Base-by-base conservation (phyloP, 2,797 vertebrate species). In the Chelon labrosus region DNA sequence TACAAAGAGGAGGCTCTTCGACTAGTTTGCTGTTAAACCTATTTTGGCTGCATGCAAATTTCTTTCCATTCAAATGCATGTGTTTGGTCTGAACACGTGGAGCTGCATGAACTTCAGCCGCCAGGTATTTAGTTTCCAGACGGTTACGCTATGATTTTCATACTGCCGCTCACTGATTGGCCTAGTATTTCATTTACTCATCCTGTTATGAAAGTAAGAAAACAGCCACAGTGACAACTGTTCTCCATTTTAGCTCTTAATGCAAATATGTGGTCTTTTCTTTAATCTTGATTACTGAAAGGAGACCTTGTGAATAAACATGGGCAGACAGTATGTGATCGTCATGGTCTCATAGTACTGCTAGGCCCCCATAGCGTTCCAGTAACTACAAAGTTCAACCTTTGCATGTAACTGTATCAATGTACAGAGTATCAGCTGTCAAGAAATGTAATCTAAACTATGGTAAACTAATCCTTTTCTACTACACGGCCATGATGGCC, bases 1-100 rank as follows among this genome's bases (percentile, higher is more conserved):
- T 31, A 53, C 10, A 41, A 3, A 44, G 2, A 11, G 1, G 10
- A 49, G 46, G 13, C 44, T 17, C 44, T 14, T 13, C 14, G 17
- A 8, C 16, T 4, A 6, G 46, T 38, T 67, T 27, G 44, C 37
- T 38, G 10, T 53, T 52, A 20, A 19, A 39, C 38, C 41, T 58
- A 10, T 58, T 70, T 77, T 22, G 13, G 16, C 12, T 6, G 0
- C 38, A 37, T 58, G 25, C 31, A 53, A 27, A 12, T 70, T 42
- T 38, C 49, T 61, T 63, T 69, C 35, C 50, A 19, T 58, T 55
- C 2, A 35, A 68, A 77, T 52, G 14, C 44, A 70, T 17, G 6
- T 0, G 22, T 57, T 20, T 22, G 19, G 10, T 31, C 20, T 10
- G 20, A 38, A 31, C n/a, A 4, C 35, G 20, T 27, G 41, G 37